A percentile compares a stretch with the other conserved stretches of the same genome.
These are phyloP conservation scores for Engystomops pustulosus DNA, from an alignment of 2,113 vertebrate species.

Conservation along the genomic window DNA sequence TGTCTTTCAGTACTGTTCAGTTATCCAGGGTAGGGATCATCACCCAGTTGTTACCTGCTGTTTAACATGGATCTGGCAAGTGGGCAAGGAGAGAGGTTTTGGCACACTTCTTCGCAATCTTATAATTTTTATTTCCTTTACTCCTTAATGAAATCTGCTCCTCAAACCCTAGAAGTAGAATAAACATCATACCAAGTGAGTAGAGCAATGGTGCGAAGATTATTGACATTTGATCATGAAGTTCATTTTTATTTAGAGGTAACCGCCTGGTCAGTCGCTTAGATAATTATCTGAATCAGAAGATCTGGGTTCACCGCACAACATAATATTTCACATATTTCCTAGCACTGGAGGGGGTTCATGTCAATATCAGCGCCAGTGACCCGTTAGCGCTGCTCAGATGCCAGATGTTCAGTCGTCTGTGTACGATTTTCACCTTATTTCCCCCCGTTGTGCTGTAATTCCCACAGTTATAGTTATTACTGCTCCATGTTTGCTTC, in stretches of 20 bases:
- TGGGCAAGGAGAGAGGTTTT: too few relatives aligned
- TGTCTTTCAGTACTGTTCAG: too few relatives aligned
- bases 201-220: too few relatives aligned
- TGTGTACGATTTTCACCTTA: background rate
- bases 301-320: background rate
- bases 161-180: too few relatives aligned
- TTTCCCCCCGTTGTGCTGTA: constrained; percentile 1
- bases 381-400: background rate
- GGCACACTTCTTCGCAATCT: too few relatives aligned
- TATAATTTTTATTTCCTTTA: too few relatives aligned
- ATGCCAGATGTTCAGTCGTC: background rate
- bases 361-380: background rate
- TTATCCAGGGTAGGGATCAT: too few relatives aligned
- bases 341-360: background rate
- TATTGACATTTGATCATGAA: too few relatives aligned
- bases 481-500: background rate
- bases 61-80: too few relatives aligned
- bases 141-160: too few relatives aligned
- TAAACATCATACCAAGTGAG: too few relatives aligned
- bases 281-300: background rate
- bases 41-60: too few relatives aligned
- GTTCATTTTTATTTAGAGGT: background rate
- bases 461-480: background rate
- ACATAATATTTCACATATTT: background rate
- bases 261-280: background rate